phyloP scores from a whole-genome alignment of 2,888 invertebrate genomes.

The Cepaea hortensis region DNA sequence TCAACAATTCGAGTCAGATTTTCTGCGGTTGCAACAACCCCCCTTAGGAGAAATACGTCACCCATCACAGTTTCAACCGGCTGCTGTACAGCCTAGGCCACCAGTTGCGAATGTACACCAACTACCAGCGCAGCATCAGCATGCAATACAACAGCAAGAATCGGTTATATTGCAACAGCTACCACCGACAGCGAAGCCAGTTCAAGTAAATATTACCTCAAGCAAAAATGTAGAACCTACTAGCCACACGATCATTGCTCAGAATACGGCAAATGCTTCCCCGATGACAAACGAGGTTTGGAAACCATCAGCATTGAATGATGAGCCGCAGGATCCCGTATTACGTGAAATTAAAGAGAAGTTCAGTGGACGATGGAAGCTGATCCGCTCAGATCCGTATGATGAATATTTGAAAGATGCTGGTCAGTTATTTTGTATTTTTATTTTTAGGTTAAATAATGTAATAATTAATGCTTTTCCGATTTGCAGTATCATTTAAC shows the following conservation, averaged over 20 bases:
- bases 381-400: conserved; percentile 39
- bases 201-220: not conserved
- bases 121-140: no score
- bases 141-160: not conserved
- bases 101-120: not conserved
- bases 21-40: not conserved
- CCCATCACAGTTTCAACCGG: not conserved
- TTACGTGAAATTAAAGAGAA: conserved; percentile 29
- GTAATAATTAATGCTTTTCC: no score
- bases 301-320: not conserved
- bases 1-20: not conserved
- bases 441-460: no score
- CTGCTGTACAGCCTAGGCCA: not conserved
- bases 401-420: conserved; percentile 41
- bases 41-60: not conserved
- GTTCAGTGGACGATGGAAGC: conserved; percentile 44
- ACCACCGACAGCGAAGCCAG: not conserved
- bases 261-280: not conserved
- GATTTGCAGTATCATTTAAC: no score
- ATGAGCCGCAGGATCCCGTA: conserved; percentile 6
- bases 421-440: conserved; percentile 15
- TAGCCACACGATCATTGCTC: no score
- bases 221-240: not conserved
- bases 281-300: not conserved
- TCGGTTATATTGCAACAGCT: not conserved